These are phyloP conservation scores for Erpornis zantholeuca DNA, from an alignment of 2,113 vertebrate genomes.

Conservation along the genomic window DNA sequence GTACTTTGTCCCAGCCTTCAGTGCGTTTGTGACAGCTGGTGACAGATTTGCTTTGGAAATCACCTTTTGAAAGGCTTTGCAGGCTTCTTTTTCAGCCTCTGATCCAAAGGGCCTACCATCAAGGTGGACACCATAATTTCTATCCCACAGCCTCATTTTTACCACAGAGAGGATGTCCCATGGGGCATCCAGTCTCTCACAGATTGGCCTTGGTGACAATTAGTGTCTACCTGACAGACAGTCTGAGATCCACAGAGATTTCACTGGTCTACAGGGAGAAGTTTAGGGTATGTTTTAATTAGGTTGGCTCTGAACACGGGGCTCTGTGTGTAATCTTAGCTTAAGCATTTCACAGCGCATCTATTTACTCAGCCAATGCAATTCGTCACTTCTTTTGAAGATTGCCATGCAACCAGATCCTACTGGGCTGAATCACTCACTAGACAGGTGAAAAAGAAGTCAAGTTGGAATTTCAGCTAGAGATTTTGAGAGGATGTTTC, in stretches of 20 bases:
- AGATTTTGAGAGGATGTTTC: not conserved
- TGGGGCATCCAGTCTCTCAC: not conserved
- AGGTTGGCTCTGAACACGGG: not conserved
- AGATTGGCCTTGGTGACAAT: not conserved
- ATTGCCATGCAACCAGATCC: accelerated
- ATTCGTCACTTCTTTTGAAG: not conserved
- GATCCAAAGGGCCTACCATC: not conserved
- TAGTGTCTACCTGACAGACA: not conserved
- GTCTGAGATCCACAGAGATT: not conserved
- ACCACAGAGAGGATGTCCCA: not conserved
- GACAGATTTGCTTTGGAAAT: not conserved
- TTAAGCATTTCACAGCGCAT: not conserved
- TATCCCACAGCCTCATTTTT: not conserved
- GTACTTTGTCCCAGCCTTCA: not conserved
- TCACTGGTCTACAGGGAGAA: not conserved
- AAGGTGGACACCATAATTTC: not conserved
- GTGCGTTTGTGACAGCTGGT: not conserved
- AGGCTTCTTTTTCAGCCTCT: not conserved
- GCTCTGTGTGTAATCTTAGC: not conserved
- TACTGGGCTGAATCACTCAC: not conserved
- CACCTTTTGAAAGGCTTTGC: not conserved
- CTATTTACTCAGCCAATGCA: not conserved
- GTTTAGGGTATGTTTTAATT: not conserved
- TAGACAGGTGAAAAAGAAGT: not conserved
- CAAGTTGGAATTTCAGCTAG: not conserved